These are phyloP conservation scores for Siphamia tubifer DNA, from an alignment of 2,113 vertebrate species.

Conservation along the genomic window DNA sequence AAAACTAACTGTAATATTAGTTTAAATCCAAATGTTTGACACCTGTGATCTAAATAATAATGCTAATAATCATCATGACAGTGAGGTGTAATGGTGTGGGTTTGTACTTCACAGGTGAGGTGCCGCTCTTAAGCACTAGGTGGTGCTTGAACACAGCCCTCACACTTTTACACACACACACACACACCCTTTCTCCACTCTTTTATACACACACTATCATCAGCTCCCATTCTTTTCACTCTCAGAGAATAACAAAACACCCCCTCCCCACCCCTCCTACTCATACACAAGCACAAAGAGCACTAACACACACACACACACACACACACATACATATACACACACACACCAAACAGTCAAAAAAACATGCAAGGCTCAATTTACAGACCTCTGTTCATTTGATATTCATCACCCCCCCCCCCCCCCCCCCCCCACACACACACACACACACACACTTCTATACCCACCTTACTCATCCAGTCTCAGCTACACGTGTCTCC, in stretches of 20 bases:
- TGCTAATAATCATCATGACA: too few species aligned
- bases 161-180: conserved; percentile 25
- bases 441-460: conserved; percentile 22
- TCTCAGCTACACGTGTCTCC: conserved; percentile 64
- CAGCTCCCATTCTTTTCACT: conserved; percentile 56
- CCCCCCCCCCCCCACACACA: background rate
- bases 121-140: conserved; percentile 77
- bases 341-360: conserved; percentile 34
- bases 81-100: conserved; percentile 10
- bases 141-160: conserved; percentile 83
- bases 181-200: conserved; percentile 24
- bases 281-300: background rate
- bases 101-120: conserved; percentile 56
- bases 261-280: conserved; percentile 2
- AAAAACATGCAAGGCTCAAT: conserved; percentile 41
- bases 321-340: background rate
- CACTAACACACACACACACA: background rate
- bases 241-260: conserved; percentile 62
- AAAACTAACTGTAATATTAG: too few species aligned
- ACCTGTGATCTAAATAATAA: too few species aligned
- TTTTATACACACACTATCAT: conserved; percentile 48
- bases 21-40: too few species aligned
- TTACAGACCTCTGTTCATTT: conserved; percentile 70
- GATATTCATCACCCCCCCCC: conserved; percentile 58
- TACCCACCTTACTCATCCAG: conserved; percentile 53